phyloP scores from a whole-genome alignment of 2,888 invertebrate genomes.

The Leptogaster cylindrica region DNA sequence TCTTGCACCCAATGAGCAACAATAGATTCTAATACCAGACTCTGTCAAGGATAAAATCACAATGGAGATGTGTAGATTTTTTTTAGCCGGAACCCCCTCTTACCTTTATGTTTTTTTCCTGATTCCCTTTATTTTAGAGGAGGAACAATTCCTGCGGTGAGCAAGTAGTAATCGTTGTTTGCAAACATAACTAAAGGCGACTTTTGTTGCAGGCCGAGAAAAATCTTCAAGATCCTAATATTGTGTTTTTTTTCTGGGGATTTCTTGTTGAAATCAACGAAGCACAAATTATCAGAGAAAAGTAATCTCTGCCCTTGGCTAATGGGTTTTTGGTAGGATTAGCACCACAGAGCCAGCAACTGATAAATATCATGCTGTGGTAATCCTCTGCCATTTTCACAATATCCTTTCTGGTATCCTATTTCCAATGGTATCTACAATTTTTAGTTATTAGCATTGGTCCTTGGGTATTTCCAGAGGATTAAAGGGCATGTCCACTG shows the following conservation, averaged over 20 bases:
- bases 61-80: not conserved
- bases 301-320: conserved; percentile 36
- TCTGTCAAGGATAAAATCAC: conserved; percentile 12
- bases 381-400: conserved; percentile 30
- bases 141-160: conserved; percentile 24
- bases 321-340: conserved; percentile 39
- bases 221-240: not conserved
- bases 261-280: conserved; percentile 16
- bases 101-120: conserved; percentile 6
- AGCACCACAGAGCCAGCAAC: conserved; percentile 24
- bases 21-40: conserved; percentile 30
- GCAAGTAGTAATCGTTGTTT: conserved; percentile 43
- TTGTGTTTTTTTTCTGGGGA: too few species aligned
- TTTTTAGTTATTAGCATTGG: conserved; percentile 30
- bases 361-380: conserved; percentile 30
- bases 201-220: not conserved
- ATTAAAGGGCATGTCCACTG: not conserved
- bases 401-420: not conserved
- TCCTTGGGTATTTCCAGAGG: too few species aligned
- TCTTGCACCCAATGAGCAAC: conserved; percentile 43
- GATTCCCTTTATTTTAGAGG: not conserved
- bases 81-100: not conserved
- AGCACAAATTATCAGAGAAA: conserved; percentile 29
- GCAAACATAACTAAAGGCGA: conserved; percentile 36
- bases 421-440: conserved; percentile 12